Evolutionary conservation across 2,888 invertebrate species (phyloP).

Genomic region (Aspidapion aeneum): DNA sequence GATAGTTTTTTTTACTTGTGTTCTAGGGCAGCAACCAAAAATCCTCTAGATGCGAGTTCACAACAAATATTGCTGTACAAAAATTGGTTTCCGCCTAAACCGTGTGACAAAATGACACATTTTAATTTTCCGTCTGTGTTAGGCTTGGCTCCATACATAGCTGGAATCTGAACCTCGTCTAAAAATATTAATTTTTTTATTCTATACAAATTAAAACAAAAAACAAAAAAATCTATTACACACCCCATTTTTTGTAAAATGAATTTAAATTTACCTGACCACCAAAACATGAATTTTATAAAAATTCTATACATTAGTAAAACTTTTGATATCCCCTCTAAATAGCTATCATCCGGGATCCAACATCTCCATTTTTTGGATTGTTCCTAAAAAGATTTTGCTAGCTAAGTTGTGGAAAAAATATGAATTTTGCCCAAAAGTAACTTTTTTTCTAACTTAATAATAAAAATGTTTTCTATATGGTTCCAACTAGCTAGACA

Average conservation of each 20-base stretch:
- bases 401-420: conserved; percentile 10
- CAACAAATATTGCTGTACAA: conserved; percentile 58
- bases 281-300: conserved; percentile 41
- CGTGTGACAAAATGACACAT: conserved; percentile 62
- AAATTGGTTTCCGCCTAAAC: conserved; percentile 58
- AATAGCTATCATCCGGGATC: conserved; percentile 54
- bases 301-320: conserved; percentile 44
- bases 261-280: conserved; percentile 35
- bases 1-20: conserved; percentile 52
- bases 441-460: too few relatives aligned
- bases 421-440: neutral
- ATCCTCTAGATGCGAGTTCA: conserved; percentile 64
- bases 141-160: conserved; percentile 50
- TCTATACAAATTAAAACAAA: too few relatives aligned
- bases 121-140: conserved; percentile 47
- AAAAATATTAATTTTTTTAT: conserved; percentile 17
- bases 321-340: conserved; percentile 51
- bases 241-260: too few relatives aligned
- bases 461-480: too few relatives aligned
- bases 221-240: neutral
- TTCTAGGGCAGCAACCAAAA: conserved; percentile 61
- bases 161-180: conserved; percentile 53
- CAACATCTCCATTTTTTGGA: conserved; percentile 53
- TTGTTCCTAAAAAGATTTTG: conserved; percentile 43
- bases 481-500: too few relatives aligned